Conservation (phyloP, 2,888 invertebrate genomes). For the Tachina fera region DNA sequence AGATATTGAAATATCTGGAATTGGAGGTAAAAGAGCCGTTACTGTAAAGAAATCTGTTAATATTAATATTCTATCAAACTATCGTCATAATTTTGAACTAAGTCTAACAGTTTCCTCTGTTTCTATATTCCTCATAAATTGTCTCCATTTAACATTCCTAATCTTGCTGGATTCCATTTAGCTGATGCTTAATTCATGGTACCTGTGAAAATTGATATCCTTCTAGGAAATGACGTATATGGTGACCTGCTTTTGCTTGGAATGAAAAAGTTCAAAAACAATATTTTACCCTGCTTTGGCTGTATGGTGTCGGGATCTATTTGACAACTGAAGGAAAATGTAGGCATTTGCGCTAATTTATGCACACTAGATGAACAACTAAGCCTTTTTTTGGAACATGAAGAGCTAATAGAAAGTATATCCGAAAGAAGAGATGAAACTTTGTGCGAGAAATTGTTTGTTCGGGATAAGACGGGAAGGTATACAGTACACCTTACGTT, state of each 20-base stretch:
- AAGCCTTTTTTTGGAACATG: constrained; percentile 54
- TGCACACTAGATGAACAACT: constrained; percentile 47
- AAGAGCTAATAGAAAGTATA: constrained; percentile 25
- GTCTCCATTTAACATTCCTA: not conserved
- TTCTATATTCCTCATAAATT: constrained; percentile 38
- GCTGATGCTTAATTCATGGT: constrained; percentile 39
- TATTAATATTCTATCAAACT: constrained; percentile 2
- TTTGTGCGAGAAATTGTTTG: constrained; percentile 44
- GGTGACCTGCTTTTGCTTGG: constrained; percentile 31
- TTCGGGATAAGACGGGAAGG: constrained; percentile 20
- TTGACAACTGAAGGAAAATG: not conserved
- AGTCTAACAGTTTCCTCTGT: not conserved
- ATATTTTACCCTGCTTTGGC: constrained; percentile 44
- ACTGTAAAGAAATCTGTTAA: constrained; percentile 26
- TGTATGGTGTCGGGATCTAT: constrained; percentile 55
- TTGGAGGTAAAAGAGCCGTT: constrained; percentile 29
- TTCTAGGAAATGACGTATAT: constrained; percentile 42
- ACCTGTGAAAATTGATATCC: constrained; percentile 9
- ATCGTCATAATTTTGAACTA: constrained; percentile 23
- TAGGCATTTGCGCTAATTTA: constrained; percentile 28
- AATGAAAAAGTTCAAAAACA: constrained; percentile 51
- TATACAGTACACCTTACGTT: constrained; percentile 51
- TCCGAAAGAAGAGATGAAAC: not conserved
- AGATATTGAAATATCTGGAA: constrained; percentile 27
- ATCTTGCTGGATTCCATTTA: constrained; percentile 26